These are phyloP conservation scores for Hipposideros armiger DNA, from an alignment of 2,113 vertebrate species.

Conservation along the genomic window DNA sequence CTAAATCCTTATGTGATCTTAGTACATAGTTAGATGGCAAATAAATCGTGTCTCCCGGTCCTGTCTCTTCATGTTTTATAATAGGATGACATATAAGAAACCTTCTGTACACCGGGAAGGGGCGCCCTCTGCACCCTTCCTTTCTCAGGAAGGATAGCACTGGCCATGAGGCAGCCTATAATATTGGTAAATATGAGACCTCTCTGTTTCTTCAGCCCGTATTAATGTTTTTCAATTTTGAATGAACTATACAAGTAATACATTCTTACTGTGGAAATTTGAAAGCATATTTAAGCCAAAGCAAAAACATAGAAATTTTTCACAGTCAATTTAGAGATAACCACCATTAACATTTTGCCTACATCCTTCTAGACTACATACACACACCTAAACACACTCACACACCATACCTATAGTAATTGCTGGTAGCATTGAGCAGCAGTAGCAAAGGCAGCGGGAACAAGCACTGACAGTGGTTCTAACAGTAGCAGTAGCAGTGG, in stretches of 20 bases:
- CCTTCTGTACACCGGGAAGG: background rate
- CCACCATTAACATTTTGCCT: background rate
- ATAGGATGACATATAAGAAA: background rate
- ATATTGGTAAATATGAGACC: background rate
- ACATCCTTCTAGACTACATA: background rate
- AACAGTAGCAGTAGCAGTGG: background rate
- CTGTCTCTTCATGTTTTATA: background rate
- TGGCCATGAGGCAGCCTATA: background rate
- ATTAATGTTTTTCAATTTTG: background rate
- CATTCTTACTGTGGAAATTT: background rate
- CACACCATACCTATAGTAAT: background rate
- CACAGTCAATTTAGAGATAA: background rate
- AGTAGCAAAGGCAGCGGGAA: fast-evolving
- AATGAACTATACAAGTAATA: background rate
- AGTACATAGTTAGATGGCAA: background rate
- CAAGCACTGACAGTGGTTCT: background rate
- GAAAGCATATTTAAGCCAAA: background rate
- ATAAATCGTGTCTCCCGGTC: background rate
- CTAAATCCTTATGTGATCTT: background rate
- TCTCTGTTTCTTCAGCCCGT: background rate
- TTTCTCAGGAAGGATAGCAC: background rate
- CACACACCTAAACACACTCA: background rate
- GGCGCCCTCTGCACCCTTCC: background rate
- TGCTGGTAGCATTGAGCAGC: background rate
- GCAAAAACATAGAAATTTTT: background rate